These are phyloP conservation scores for Lanistes nyassanus DNA, from an alignment of 1,140 invertebrate genomes.

Conservation along the genomic window DNA sequence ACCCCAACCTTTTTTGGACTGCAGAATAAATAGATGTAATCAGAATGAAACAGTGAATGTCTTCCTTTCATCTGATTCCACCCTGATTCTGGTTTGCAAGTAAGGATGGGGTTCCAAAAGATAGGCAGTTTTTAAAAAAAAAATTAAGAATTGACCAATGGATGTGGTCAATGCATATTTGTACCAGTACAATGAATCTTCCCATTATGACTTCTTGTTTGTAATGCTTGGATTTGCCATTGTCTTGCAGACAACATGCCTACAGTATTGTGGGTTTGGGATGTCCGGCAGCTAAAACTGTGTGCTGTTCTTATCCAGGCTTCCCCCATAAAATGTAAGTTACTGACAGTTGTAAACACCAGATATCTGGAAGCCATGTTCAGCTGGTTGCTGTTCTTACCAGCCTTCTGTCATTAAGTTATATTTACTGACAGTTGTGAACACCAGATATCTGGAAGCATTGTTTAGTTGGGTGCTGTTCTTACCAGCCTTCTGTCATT, in stretches of 20 bases:
- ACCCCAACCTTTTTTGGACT: too few relatives aligned
- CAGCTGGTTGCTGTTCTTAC: too few relatives aligned
- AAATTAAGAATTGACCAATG: too few relatives aligned
- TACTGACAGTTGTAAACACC: background rate
- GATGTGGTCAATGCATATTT: too few relatives aligned
- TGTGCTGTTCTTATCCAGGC: conserved; percentile 60
- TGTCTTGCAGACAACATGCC: conserved; percentile 64
- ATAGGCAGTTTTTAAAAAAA: too few relatives aligned
- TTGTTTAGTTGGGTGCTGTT: background rate
- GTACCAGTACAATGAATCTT: background rate
- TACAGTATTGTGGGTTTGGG: conserved; percentile 65
- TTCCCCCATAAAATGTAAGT: conserved; percentile 62
- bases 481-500: background rate
- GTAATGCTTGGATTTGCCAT: background rate
- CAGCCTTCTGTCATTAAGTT: background rate
- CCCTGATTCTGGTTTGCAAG: too few relatives aligned
- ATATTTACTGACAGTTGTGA: background rate
- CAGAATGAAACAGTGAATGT: too few relatives aligned
- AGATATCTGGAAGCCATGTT: too few relatives aligned
- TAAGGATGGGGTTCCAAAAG: too few relatives aligned
- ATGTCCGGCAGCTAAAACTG: conserved; percentile 54
- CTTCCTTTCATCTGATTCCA: too few relatives aligned
- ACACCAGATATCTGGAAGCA: background rate
- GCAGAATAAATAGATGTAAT: too few relatives aligned
- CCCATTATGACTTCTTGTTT: background rate